Conservation (phyloP, 2,888 invertebrate genomes). For the Patella ulyssiponensis region DNA sequence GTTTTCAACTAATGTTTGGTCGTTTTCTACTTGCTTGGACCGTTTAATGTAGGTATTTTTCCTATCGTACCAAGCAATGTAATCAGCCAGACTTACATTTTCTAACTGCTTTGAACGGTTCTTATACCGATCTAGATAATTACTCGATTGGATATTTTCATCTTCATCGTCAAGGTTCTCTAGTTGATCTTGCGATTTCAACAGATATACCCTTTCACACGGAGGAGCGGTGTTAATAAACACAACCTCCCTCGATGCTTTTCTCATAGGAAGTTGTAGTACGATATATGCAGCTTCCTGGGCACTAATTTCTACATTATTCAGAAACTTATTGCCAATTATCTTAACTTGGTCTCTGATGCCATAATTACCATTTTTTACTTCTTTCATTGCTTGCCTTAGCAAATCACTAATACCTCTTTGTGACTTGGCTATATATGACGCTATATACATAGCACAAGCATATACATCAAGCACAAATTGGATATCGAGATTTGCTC, state of each 20-base stretch:
- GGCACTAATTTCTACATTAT: constrained; percentile 47
- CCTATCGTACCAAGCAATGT: constrained; percentile 29
- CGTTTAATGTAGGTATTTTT: not conserved
- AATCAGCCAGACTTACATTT: constrained; percentile 34
- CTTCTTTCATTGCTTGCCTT: constrained; percentile 38
- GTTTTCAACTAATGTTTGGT: too few relatives aligned
- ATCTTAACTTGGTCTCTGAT: constrained; percentile 35
- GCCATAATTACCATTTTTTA: constrained; percentile 18
- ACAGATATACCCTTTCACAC: too few relatives aligned
- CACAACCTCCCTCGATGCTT: constrained; percentile 33
- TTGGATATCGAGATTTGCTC: too few relatives aligned
- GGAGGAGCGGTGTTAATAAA: constrained; percentile 44
- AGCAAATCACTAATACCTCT: constrained; percentile 45
- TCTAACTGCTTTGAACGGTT: constrained; percentile 32
- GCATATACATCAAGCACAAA: too few relatives aligned
- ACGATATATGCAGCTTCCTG: constrained; percentile 54
- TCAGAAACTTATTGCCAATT: too few relatives aligned
- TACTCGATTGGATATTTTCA: constrained; percentile 35
- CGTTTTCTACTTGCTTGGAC: not conserved
- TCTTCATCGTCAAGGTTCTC: too few relatives aligned
- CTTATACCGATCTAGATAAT: constrained; percentile 39
- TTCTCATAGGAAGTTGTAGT: too few relatives aligned
- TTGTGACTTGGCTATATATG: constrained; percentile 45
- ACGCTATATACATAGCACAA: constrained; percentile 10
- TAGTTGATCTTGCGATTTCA: too few relatives aligned